phyloP scores from a whole-genome alignment of 2,113 vertebrate genomes.

The Corythoichthys intestinalis region DNA sequence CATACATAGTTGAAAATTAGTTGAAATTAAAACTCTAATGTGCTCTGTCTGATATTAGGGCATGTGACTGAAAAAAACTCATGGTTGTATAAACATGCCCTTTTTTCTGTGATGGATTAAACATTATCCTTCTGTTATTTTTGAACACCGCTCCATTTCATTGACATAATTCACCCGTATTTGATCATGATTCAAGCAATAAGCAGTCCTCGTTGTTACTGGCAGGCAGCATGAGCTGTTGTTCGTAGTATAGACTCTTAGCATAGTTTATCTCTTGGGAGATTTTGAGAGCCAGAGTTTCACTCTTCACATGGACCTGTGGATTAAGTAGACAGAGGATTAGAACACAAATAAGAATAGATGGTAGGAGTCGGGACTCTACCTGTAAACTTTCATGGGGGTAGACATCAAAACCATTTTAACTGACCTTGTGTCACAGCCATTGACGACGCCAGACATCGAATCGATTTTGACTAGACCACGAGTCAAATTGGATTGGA shows the following conservation, averaged over 20 bases:
- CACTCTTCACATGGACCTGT: slow-evolving; percentile 91
- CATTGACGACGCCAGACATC: too few relatives aligned
- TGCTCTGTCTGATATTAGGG: slow-evolving; percentile 28
- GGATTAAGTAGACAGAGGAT: background rate
- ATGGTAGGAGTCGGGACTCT: too few relatives aligned
- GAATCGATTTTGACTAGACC: too few relatives aligned
- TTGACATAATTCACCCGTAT: background rate
- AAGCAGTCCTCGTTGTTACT: slow-evolving; percentile 79
- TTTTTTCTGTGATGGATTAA: slow-evolving; percentile 14
- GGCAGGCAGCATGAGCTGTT: slow-evolving; percentile 92
- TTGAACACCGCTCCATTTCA: too few relatives aligned
- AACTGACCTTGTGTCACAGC: too few relatives aligned
- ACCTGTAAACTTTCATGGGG: too few relatives aligned
- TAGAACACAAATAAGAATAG: background rate
- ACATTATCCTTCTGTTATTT: background rate
- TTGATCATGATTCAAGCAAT: slow-evolving; percentile 83
- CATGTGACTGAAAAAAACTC: slow-evolving; percentile 5
- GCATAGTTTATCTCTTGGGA: slow-evolving; percentile 99
- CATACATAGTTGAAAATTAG: slow-evolving; percentile 13
- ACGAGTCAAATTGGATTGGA: too few relatives aligned
- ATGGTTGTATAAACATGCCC: background rate
- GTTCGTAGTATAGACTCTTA: slow-evolving; percentile 97
- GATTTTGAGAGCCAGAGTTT: slow-evolving; percentile 87
- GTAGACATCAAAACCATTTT: too few relatives aligned
- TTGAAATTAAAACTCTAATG: slow-evolving; percentile 31